phyloP scores from a whole-genome alignment of 2,888 invertebrate genomes.

The Pammene fasciana region DNA sequence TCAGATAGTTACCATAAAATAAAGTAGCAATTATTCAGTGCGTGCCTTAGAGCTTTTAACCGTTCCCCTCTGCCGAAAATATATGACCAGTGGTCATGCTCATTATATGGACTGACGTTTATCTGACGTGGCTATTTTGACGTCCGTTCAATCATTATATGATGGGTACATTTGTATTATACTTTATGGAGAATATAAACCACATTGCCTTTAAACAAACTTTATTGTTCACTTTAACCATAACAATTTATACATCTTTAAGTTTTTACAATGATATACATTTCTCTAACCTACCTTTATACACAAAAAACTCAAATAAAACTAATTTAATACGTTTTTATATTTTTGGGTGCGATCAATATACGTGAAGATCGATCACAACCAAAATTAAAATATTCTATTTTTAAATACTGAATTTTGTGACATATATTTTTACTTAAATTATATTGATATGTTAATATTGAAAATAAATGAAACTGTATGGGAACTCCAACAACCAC shows the following conservation, averaged over 20 bases:
- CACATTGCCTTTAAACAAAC: conserved; percentile 37
- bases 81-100: too few relatives aligned
- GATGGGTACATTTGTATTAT: too few relatives aligned
- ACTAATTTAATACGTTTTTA: conserved; percentile 46
- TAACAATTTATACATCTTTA: conserved; percentile 43
- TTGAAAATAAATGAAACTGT: background rate
- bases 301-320: conserved; percentile 37
- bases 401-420: conserved; percentile 45
- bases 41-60: too few relatives aligned
- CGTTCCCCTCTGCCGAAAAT: too few relatives aligned
- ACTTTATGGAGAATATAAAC: too few relatives aligned
- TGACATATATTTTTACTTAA: conserved; percentile 30
- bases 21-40: too few relatives aligned
- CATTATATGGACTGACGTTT: too few relatives aligned
- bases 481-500: too few relatives aligned
- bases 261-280: conserved; percentile 40
- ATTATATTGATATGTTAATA: conserved; percentile 20
- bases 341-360: conserved; percentile 77
- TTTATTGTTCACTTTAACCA: conserved; percentile 40
- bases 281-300: conserved; percentile 33
- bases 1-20: too few relatives aligned
- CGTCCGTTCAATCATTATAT: too few relatives aligned
- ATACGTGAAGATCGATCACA: conserved; percentile 70
- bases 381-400: conserved; percentile 63
- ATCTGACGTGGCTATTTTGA: too few relatives aligned